Evolutionary conservation across 2,888 invertebrate genomes (phyloP).

Genomic region (Dendrolimus pini): DNA sequence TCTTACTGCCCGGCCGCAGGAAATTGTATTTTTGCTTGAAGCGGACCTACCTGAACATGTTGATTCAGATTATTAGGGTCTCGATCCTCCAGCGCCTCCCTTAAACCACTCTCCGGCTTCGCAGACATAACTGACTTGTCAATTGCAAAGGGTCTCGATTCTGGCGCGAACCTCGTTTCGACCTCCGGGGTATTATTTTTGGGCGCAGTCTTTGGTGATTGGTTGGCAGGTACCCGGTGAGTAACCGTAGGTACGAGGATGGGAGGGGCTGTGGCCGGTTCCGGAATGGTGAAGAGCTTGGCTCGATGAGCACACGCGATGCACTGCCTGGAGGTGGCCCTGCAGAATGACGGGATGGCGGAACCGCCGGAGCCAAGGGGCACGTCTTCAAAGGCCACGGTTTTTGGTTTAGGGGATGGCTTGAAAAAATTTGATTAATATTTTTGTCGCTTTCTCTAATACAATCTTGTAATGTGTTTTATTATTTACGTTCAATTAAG

Average conservation of each 20-base stretch:
- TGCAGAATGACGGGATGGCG: slow-evolving; percentile 32
- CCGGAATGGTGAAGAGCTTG: slow-evolving; percentile 41
- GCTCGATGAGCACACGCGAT: slow-evolving; percentile 41
- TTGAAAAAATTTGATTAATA: too few species aligned
- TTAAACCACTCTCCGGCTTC: slow-evolving; percentile 57
- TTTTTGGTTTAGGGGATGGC: slow-evolving; percentile 8
- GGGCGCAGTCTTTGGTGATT: background rate
- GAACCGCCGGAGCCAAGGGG: slow-evolving; percentile 44
- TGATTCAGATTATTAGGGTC: slow-evolving; percentile 83
- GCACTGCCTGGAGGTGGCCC: slow-evolving; percentile 43
- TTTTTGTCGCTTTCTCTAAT: too few species aligned
- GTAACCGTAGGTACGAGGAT: slow-evolving; percentile 19
- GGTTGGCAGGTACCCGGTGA: slow-evolving; percentile 9
- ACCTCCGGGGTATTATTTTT: slow-evolving; percentile 6
- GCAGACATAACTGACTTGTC: slow-evolving; percentile 24
- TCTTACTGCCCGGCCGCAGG: too few species aligned
- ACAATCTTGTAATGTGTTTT: too few species aligned
- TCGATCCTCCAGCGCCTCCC: slow-evolving; percentile 78
- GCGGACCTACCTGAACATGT: slow-evolving; percentile 79
- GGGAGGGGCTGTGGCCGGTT: slow-evolving; percentile 34
- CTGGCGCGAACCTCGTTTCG: slow-evolving; percentile 6
- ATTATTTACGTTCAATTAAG: too few species aligned
- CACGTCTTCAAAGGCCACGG: slow-evolving; percentile 55
- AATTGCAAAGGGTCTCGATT: slow-evolving; percentile 9
- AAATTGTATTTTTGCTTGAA: too few species aligned